Evolutionary conservation across 2,888 invertebrate species (phyloP).

Genomic region (Bombylius discolor): DNA sequence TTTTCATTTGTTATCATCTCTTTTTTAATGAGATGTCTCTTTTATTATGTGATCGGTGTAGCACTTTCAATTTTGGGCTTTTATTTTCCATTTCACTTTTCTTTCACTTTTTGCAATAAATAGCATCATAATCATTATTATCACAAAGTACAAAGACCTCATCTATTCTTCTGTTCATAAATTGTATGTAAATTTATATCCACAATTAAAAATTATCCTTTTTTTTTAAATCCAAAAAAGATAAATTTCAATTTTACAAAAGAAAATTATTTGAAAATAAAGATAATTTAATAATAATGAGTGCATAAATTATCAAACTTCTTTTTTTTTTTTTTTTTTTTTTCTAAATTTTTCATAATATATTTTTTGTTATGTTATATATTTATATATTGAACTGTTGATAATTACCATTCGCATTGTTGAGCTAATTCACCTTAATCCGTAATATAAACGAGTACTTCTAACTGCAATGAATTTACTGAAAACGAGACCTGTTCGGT

Average conservation of each 20-base stretch:
- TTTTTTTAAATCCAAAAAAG: no score
- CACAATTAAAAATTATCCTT: neutral
- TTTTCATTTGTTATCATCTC: neutral
- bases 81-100: neutral
- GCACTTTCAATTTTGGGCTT: neutral
- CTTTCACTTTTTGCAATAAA: neutral
- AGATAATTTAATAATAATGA: no score
- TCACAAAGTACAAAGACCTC: neutral
- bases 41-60: neutral
- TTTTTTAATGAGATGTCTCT: neutral
- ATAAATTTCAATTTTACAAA: no score
- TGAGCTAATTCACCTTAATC: slow-evolving; percentile 21
- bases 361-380: neutral
- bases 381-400: neutral
- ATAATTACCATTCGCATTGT: slow-evolving; percentile 37
- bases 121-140: neutral
- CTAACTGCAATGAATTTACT: neutral
- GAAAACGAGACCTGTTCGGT: slow-evolving; percentile 31
- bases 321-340: neutral
- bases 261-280: no score
- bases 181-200: neutral
- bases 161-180: neutral
- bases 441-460: neutral
- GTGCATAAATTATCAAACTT: no score
- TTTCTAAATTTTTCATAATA: neutral